These are phyloP conservation scores for Crossocerus cetratus DNA, from an alignment of 2,888 invertebrate species.

Conservation along the genomic window DNA sequence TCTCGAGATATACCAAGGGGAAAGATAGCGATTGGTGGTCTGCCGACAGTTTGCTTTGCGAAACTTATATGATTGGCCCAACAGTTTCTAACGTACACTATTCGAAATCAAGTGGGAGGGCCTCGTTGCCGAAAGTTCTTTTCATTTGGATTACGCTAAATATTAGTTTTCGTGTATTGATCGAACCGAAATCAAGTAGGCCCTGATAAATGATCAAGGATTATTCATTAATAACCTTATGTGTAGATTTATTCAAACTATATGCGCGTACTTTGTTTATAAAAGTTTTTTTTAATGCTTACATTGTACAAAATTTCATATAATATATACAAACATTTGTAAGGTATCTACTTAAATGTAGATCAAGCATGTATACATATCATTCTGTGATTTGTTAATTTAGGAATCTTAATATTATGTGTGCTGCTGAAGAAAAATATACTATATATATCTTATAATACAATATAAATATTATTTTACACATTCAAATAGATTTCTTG, in stretches of 20 bases:
- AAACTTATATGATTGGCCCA: slow-evolving; percentile 14
- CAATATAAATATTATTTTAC: too few relatives aligned
- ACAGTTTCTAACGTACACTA: slow-evolving; percentile 27
- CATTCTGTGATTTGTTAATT: too few relatives aligned
- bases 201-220: too few relatives aligned
- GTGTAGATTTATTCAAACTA: neutral
- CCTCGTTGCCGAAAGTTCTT: too few relatives aligned
- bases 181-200: too few relatives aligned
- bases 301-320: slow-evolving; percentile 41
- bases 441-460: too few relatives aligned
- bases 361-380: slow-evolving; percentile 13
- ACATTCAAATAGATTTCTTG: too few relatives aligned
- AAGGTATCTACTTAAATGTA: slow-evolving; percentile 6
- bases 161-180: too few relatives aligned
- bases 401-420: too few relatives aligned
- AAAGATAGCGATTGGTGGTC: slow-evolving; percentile 33
- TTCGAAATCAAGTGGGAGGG: slow-evolving; percentile 23
- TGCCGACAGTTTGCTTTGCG: neutral
- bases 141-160: too few relatives aligned
- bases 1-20: slow-evolving; percentile 16
- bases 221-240: neutral
- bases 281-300: slow-evolving; percentile 15
- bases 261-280: neutral
- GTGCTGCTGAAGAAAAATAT: too few relatives aligned
- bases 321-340: slow-evolving; percentile 24